These are phyloP conservation scores for Lasioglossum zephyrum DNA, from an alignment of 2,888 invertebrate genomes.

Conservation along the genomic window DNA sequence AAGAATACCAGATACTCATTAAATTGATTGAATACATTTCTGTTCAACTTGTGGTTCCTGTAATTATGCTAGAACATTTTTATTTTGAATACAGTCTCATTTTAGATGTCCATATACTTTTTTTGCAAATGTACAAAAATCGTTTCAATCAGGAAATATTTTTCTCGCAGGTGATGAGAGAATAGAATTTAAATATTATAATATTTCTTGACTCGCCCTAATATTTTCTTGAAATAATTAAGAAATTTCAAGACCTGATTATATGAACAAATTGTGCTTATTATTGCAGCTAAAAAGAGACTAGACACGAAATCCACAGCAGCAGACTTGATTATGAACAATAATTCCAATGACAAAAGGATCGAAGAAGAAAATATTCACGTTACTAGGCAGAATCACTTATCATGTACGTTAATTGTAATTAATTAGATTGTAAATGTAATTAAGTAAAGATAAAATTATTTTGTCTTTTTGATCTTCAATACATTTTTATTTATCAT, in stretches of 20 bases:
- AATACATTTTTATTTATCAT: background rate
- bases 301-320: background rate
- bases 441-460: background rate
- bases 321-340: background rate
- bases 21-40: no score
- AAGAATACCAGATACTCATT: no score
- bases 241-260: background rate
- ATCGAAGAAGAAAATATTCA: background rate
- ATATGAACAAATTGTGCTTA: background rate
- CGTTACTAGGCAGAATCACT: slow-evolving; percentile 5
- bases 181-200: no score
- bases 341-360: background rate
- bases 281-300: background rate
- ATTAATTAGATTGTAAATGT: background rate
- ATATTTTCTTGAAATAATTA: background rate
- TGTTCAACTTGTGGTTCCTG: no score
- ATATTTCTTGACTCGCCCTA: background rate
- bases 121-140: no score
- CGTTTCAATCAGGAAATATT: no score
- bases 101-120: no score
- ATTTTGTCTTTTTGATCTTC: background rate
- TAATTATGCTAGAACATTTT: no score
- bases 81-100: no score
- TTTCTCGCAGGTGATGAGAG: no score
- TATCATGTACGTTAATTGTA: slow-evolving; percentile 19